phyloP scores from a whole-genome alignment of 2,888 invertebrate species.

The Nasonia oneida region DNA sequence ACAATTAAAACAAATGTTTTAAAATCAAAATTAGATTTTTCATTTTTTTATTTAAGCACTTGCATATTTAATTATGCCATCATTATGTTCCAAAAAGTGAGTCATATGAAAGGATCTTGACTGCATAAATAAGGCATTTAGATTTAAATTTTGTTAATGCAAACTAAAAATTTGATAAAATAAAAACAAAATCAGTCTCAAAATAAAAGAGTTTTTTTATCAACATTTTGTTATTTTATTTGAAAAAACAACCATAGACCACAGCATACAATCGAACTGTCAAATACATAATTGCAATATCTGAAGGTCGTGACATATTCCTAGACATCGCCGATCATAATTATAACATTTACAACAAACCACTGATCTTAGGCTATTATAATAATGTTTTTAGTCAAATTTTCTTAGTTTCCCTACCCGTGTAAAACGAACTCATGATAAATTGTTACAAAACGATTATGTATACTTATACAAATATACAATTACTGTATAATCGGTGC shows the following conservation, averaged over 20 bases:
- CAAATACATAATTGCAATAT: slow-evolving; percentile 50
- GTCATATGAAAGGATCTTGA: too few relatives aligned
- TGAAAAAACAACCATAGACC: slow-evolving; percentile 61
- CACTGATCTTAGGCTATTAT: slow-evolving; percentile 25
- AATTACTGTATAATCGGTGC: slow-evolving; percentile 33
- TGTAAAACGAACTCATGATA: slow-evolving; percentile 21
- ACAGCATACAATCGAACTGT: slow-evolving; percentile 52
- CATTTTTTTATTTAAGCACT: not conserved
- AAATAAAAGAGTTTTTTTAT: not conserved
- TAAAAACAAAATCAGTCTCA: not conserved
- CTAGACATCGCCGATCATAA: slow-evolving; percentile 23
- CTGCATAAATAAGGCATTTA: not conserved
- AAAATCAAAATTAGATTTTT: not conserved
- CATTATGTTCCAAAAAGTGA: too few relatives aligned
- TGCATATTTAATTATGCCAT: too few relatives aligned
- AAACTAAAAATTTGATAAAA: slow-evolving; percentile 10
- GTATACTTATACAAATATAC: slow-evolving; percentile 8
- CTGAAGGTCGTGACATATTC: slow-evolving; percentile 39
- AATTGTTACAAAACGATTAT: slow-evolving; percentile 44
- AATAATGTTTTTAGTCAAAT: slow-evolving; percentile 21
- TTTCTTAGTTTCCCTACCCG: slow-evolving; percentile 21
- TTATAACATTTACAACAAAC: slow-evolving; percentile 36
- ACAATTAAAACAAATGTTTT: too few relatives aligned
- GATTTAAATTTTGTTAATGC: not conserved
- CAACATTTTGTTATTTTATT: slow-evolving; percentile 57